phyloP scores from a whole-genome alignment of 2,888 invertebrate genomes.

The Icerya purchasi region DNA sequence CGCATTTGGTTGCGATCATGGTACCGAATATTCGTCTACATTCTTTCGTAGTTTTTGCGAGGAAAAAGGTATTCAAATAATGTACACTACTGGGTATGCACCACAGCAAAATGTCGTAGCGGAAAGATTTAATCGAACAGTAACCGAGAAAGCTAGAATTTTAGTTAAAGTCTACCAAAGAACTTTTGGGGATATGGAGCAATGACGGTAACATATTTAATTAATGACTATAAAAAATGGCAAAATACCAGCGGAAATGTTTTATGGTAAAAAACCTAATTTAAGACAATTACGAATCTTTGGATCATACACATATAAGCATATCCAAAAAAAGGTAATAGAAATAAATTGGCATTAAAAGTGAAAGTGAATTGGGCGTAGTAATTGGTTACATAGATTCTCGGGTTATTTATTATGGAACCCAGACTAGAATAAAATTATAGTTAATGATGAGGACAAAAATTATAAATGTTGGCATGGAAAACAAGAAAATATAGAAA shows the following conservation, averaged over 20 bases:
- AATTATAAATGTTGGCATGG: neutral
- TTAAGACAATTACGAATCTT: neutral
- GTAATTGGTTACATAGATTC: neutral
- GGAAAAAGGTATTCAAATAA: neutral
- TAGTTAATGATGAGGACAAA: neutral
- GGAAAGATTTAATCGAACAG: neutral
- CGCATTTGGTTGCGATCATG: too few relatives aligned
- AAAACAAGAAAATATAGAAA: neutral
- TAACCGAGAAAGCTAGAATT: neutral
- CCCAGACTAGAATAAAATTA: neutral
- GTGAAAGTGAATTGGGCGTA: too few relatives aligned
- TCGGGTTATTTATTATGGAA: neutral
- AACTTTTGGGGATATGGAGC: neutral
- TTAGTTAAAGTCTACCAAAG: neutral
- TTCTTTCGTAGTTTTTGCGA: neutral
- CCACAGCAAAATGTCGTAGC: neutral
- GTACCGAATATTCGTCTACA: too few relatives aligned
- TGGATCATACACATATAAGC: neutral
- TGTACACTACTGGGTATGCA: neutral
- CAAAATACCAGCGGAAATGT: neutral
- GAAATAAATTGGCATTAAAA: neutral
- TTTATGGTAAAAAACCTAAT: neutral
- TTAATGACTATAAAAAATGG: neutral
- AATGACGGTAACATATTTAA: neutral
- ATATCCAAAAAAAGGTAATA: neutral